These are phyloP conservation scores for Schrankia costaestrigalis DNA, from an alignment of 2,888 invertebrate species.

Conservation along the genomic window DNA sequence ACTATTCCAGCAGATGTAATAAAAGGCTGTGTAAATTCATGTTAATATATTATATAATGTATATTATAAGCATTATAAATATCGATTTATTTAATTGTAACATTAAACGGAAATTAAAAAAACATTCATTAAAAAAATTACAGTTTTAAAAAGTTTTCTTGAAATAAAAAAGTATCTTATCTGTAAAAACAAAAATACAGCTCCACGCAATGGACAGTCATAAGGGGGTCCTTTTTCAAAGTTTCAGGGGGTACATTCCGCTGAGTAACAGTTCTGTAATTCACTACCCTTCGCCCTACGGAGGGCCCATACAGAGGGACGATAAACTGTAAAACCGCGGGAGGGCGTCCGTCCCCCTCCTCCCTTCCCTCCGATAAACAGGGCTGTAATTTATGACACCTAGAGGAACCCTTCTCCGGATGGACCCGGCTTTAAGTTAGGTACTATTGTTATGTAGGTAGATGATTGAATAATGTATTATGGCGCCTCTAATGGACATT, in stretches of 20 bases:
- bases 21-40: no score
- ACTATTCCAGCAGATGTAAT: no score
- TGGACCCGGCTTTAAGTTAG: slow-evolving; percentile 40
- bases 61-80: no score
- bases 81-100: no score
- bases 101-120: no score
- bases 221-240: slow-evolving; percentile 35
- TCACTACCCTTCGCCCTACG: slow-evolving; percentile 60
- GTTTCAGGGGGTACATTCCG: slow-evolving; percentile 57
- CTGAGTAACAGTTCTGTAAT: slow-evolving; percentile 68
- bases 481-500: slow-evolving; percentile 27
- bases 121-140: no score
- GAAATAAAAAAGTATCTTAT: slow-evolving; percentile 4
- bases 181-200: slow-evolving; percentile 16
- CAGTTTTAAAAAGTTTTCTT: neutral
- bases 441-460: slow-evolving; percentile 25
- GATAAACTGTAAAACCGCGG: slow-evolving; percentile 77
- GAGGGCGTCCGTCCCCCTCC: slow-evolving; percentile 65
- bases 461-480: slow-evolving; percentile 33
- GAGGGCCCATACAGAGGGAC: slow-evolving; percentile 64
- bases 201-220: slow-evolving; percentile 34
- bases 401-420: slow-evolving; percentile 57
- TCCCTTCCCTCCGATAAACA: slow-evolving; percentile 69
- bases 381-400: slow-evolving; percentile 77
- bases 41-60: no score